Conservation (phyloP, 30 jellyfish, hydroid and myxozoan genomes). For the Aurelia aurita region DNA sequence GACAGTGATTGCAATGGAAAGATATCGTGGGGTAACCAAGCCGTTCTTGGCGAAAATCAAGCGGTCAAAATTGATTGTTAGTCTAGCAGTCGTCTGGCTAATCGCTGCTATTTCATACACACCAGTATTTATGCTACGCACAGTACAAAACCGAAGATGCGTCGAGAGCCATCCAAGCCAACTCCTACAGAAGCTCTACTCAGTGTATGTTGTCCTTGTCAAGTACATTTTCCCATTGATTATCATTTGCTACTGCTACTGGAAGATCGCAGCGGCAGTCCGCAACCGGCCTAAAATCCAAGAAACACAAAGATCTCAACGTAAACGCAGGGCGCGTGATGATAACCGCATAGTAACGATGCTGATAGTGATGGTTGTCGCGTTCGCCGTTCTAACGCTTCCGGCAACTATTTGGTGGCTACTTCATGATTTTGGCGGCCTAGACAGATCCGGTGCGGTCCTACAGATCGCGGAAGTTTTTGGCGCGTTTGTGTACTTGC, state of each 20-base stretch:
- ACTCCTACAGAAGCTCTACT: slow-evolving; percentile 4
- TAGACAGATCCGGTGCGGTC: slow-evolving; percentile 3
- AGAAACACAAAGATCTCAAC: not conserved
- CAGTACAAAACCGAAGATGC: slow-evolving; percentile 37
- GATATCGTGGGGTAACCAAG: slow-evolving; percentile 67
- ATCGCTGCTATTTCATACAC: slow-evolving; percentile 37
- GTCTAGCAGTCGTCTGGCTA: slow-evolving; percentile 50
- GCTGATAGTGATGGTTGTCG: slow-evolving; percentile 56
- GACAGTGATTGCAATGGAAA: slow-evolving; percentile 69
- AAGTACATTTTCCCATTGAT: slow-evolving; percentile 60
- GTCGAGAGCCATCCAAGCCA: slow-evolving; percentile 16
- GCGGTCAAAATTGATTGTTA: slow-evolving; percentile 14
- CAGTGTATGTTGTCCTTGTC: slow-evolving; percentile 38
- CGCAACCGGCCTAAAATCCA: slow-evolving; percentile 38
- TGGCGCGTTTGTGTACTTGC: slow-evolving; percentile 66
- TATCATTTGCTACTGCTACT: slow-evolving; percentile 53
- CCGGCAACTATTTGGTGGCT: slow-evolving; percentile 87
- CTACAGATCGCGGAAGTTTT: slow-evolving; percentile 59
- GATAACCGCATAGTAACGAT: slow-evolving; percentile 46
- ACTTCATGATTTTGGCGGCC: slow-evolving; percentile 44
- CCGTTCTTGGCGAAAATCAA: slow-evolving; percentile 3
- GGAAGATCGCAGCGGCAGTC: slow-evolving; percentile 23
- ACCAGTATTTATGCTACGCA: slow-evolving; percentile 32
- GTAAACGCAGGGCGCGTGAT: slow-evolving; percentile 40
- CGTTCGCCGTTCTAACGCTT: slow-evolving; percentile 75